Conservation (phyloP, 2,113 vertebrate genomes). For the Canis aureus region DNA sequence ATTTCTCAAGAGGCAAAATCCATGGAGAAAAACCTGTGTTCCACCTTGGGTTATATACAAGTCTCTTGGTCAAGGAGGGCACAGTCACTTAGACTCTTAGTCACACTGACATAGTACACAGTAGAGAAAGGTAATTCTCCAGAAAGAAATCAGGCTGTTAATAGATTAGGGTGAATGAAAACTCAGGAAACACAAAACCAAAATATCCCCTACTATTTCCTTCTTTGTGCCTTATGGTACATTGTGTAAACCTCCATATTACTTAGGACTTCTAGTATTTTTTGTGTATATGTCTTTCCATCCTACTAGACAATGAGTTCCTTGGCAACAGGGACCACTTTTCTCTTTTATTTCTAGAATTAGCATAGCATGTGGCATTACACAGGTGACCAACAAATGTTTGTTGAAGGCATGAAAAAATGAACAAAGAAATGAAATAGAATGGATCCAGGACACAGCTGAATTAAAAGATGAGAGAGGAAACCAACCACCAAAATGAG, state of each 20-base stretch:
- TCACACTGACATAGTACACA: not conserved
- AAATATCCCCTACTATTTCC: not conserved
- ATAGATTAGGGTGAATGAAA: not conserved
- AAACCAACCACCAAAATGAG: not conserved
- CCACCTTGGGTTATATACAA: not conserved
- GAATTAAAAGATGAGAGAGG: not conserved
- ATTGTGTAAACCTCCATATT: not conserved
- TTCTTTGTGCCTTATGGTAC: not conserved
- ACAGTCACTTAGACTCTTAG: not conserved
- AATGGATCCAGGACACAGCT: not conserved
- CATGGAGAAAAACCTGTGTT: not conserved
- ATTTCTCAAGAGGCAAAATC: not conserved
- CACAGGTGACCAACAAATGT: not conserved
- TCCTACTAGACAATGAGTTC: not conserved
- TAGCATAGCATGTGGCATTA: not conserved
- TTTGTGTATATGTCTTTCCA: constrained; percentile 9
- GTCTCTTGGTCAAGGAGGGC: not conserved
- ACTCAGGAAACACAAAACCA: not conserved
- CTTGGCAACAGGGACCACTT: not conserved
- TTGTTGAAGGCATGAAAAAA: not conserved
- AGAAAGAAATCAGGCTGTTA: not conserved
- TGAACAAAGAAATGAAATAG: not conserved
- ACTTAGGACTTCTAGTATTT: not conserved
- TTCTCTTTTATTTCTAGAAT: not conserved
- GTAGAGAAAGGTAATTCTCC: not conserved